Percentiles rank a stretch among this genome's conserved stretches.
Evolutionary conservation across 2,113 vertebrate genomes (phyloP).

Genomic region (Phrynocephalus versicolor): DNA sequence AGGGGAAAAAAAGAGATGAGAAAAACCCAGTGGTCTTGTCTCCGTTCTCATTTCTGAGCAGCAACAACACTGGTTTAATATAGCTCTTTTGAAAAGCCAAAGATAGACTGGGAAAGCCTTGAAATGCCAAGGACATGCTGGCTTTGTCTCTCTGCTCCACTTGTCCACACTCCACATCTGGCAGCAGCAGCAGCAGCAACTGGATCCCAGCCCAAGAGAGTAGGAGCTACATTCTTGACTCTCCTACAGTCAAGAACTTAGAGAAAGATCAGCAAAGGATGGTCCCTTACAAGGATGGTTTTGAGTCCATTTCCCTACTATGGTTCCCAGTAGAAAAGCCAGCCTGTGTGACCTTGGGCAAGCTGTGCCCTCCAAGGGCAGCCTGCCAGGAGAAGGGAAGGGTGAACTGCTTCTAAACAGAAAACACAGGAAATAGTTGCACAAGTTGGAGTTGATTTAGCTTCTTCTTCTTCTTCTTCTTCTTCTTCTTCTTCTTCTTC

Average conservation of each 20-base stretch:
- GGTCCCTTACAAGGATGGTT: not conserved
- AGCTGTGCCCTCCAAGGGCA: no score
- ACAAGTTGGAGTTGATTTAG: no score
- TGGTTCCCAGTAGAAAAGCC: no score
- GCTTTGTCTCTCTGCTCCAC: not conserved
- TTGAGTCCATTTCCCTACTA: no score
- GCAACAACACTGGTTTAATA: not conserved
- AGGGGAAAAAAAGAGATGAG: not conserved
- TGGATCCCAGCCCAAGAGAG: slow-evolving; percentile 38
- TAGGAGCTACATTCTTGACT: slow-evolving; percentile 45
- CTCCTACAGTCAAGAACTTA: not conserved
- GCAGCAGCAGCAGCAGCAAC: not conserved
- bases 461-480: no score
- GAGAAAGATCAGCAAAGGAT: slow-evolving; percentile 45
- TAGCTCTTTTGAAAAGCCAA: not conserved
- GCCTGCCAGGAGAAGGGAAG: no score
- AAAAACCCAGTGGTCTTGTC: not conserved
- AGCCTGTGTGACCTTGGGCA: no score
- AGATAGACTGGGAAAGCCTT: slow-evolving; percentile 4
- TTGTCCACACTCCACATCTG: not conserved
- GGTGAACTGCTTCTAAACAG: no score
- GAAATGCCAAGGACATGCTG: slow-evolving; percentile 10
- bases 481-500: no score
- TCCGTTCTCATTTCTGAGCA: not conserved
- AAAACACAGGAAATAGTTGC: no score